Conservation (phyloP, 2,888 invertebrate genomes). For the Smittia sp. region DNA sequence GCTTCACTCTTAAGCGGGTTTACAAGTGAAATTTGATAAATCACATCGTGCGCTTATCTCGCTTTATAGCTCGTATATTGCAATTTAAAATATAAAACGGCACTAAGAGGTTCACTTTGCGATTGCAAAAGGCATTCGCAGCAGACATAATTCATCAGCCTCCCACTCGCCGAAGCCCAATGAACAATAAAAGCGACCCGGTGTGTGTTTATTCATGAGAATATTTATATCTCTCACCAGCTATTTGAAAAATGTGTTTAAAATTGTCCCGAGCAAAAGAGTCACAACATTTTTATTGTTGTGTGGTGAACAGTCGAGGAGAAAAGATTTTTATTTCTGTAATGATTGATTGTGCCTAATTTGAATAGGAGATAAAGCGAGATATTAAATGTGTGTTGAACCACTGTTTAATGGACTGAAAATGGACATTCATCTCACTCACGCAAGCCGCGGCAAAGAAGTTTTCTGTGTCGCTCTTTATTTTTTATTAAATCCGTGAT, state of each 20-base stretch:
- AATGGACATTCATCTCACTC: slow-evolving; percentile 28
- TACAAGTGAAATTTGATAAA: slow-evolving; percentile 23
- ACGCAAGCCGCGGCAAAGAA: neutral
- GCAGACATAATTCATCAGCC: neutral
- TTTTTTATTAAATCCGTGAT: slow-evolving; percentile 8
- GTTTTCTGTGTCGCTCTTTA: neutral
- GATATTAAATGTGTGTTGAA: slow-evolving; percentile 30
- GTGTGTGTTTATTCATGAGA: neutral
- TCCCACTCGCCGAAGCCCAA: neutral
- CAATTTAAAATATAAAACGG: slow-evolving; percentile 7
- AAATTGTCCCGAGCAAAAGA: slow-evolving; percentile 9
- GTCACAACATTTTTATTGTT: slow-evolving; percentile 1
- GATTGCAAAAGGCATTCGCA: neutral
- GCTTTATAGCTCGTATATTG: neutral
- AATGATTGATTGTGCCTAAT: slow-evolving; percentile 26
- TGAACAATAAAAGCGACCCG: neutral
- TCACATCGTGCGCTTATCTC: neutral
- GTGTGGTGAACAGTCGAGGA: neutral
- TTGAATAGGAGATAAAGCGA: slow-evolving; percentile 20
- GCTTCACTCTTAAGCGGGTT: neutral
- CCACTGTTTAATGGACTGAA: slow-evolving; percentile 31
- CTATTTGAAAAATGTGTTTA: slow-evolving; percentile 21
- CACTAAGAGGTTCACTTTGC: neutral
- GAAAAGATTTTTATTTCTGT: slow-evolving; percentile 4
- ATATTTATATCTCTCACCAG: slow-evolving; percentile 26